Evolutionary conservation across 2,113 vertebrate genomes (phyloP), one percentile per base, ranked within the genome.

Genomic region (Takifugu bimaculatus): DNA sequence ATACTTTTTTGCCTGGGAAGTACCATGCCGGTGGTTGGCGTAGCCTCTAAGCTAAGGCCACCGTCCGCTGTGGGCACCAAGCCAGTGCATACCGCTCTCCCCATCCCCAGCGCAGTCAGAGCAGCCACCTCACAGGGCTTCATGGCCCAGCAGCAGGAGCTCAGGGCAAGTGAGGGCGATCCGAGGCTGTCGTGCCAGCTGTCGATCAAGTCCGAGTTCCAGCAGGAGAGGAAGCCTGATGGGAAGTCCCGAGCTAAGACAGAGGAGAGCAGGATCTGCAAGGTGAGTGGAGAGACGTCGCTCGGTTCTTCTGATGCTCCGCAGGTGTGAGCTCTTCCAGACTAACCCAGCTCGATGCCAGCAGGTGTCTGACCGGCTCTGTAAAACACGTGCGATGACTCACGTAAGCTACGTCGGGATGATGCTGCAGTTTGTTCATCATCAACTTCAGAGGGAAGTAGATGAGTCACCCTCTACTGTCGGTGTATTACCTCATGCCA

Each of bases 221-320:
- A 88, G 81, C 91, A 91, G 77, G 90, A 86, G 80, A 65, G 62
- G 11, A 81, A 87, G 59, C 83, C 88, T 81, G 92, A 76, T 26
- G 88, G 84, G 72, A 86, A 90, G 89, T 88, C 82, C 81, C 72
- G 85, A 84, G 84, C 81, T 74, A 89, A 90, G 90, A 94, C 85
- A 0, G 94, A 97, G 86, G 93, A 98, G 75, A 96, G 92, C 85
- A 95, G 94, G 92, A 97, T 99, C 90, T 94, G 96, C 93, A 88
- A 90, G 90, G 90, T 91, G 50, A 87, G 88, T 90, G 54, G 32
- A 42, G 55, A n/a, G 48, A 50, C 45, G n/a, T 12, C 45, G 13
- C 2, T 13, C n/a, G 3, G 4, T 48, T 48, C 15, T 43, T 43
- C 42, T 43, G 6, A 6, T 43, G 6, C 42, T 43, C 15, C 45